phyloP scores from a whole-genome alignment of 1,140 invertebrate genomes.

The Bombus terrestris region DNA sequence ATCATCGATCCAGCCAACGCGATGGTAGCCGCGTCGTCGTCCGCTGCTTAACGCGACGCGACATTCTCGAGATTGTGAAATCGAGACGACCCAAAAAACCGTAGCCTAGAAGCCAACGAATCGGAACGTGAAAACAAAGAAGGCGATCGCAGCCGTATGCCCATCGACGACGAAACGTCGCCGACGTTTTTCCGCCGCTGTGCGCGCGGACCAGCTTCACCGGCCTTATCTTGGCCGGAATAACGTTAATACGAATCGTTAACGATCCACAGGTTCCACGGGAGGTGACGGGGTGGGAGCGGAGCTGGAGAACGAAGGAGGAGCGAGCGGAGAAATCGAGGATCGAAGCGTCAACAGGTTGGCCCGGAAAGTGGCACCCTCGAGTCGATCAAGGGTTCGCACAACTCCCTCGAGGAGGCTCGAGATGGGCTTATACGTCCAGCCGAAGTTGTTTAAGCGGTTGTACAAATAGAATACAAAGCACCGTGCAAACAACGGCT shows the following conservation, averaged over 20 bases:
- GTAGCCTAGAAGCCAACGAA: conserved; percentile 7
- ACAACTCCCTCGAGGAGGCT: conserved; percentile 67
- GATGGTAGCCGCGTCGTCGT: conserved; percentile 31
- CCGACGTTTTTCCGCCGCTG: conserved; percentile 30
- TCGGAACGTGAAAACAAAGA: conserved; percentile 28
- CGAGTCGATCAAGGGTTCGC: conserved; percentile 63
- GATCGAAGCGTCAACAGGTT: conserved; percentile 62
- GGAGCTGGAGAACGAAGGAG: neutral
- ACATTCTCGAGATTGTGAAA: conserved; percentile 45
- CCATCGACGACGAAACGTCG: neutral
- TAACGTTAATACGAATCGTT: conserved; percentile 33
- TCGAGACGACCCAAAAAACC: conserved; percentile 30
- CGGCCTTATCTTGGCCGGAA: neutral
- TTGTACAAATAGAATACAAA: conserved; percentile 81
- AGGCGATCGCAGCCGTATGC: neutral
- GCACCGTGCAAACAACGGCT: conserved; percentile 78
- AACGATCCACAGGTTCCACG: conserved; percentile 13
- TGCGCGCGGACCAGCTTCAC: neutral
- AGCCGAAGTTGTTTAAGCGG: conserved; percentile 77
- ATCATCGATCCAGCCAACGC: conserved; percentile 26
- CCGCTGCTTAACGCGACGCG: conserved; percentile 45
- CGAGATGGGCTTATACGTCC: conserved; percentile 64
- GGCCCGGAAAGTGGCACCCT: conserved; percentile 63
- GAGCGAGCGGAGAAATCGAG: conserved; percentile 3
- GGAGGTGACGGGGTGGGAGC: neutral